phyloP scores from a whole-genome alignment of 2,113 vertebrate species.

The Brachyhypopomus gauderio region DNA sequence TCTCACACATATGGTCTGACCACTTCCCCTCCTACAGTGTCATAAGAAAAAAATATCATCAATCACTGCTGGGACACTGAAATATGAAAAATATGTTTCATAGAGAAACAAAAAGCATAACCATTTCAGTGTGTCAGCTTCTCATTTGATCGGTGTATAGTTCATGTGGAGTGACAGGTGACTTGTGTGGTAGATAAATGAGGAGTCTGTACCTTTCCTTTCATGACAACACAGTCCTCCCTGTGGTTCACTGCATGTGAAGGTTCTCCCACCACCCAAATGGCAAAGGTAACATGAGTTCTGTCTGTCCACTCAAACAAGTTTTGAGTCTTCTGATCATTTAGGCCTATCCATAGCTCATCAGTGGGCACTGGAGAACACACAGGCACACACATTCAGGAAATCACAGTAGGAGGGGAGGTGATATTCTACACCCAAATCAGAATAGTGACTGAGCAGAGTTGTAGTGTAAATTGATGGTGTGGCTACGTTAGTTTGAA shows the following conservation, averaged over 20 bases:
- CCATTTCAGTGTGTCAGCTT: neutral
- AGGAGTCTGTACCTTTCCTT: conserved; percentile 60
- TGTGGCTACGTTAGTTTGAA: no score
- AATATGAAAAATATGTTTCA: neutral
- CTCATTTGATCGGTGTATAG: neutral
- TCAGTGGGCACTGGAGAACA: conserved; percentile 76
- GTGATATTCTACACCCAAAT: no score
- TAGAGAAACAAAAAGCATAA: neutral
- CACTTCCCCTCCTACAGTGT: conserved; percentile 83
- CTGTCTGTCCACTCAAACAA: conserved; percentile 93
- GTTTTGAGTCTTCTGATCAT: conserved; percentile 87
- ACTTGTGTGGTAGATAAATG: neutral
- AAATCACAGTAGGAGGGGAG: no score
- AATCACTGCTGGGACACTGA: neutral
- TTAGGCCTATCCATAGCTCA: conserved; percentile 91
- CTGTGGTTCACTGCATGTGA: conserved; percentile 83
- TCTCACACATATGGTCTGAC: conserved; percentile 88
- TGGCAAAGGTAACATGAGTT: conserved; percentile 86
- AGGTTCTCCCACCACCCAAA: conserved; percentile 86
- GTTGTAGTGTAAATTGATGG: no score
- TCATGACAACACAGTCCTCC: conserved; percentile 92
- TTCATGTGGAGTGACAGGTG: neutral
- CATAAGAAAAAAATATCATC: neutral
- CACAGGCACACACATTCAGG: neutral
- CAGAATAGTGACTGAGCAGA: no score